phyloP scores from a whole-genome alignment of 2,113 vertebrate genomes.

The Malurus alboscapulatus region DNA sequence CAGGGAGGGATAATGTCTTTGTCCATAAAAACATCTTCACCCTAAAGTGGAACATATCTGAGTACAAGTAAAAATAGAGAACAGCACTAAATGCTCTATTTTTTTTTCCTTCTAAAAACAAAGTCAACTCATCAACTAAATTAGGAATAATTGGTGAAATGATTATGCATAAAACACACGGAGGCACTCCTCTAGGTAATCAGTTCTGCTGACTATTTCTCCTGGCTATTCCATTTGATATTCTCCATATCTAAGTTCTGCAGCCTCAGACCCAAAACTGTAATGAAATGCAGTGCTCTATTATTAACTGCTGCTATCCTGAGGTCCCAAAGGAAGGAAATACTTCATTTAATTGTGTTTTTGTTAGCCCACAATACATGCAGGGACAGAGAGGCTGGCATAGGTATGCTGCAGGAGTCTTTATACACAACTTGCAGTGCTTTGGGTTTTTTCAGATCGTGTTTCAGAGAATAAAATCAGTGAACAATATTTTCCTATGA shows the following conservation, averaged over 20 bases:
- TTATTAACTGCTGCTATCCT: conserved; percentile 44
- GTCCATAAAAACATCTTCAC: background rate
- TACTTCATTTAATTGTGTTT: conserved; percentile 54
- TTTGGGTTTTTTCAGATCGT: background rate
- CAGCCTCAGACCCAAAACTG: conserved; percentile 39
- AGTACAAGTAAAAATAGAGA: background rate
- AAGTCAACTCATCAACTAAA: conserved; percentile 30
- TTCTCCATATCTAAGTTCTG: conserved; percentile 35
- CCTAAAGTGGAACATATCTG: background rate
- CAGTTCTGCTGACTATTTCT: conserved; percentile 39
- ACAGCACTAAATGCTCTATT: background rate
- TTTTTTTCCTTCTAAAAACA: too few species aligned
- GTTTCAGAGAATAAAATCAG: conserved; percentile 51
- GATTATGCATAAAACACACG: background rate
- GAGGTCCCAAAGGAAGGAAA: conserved; percentile 57
- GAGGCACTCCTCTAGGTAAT: conserved; percentile 24
- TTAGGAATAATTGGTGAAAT: conserved; percentile 41
- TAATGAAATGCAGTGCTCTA: conserved; percentile 35
- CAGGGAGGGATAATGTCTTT: background rate
- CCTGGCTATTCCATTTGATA: conserved; percentile 52
- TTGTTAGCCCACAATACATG: background rate
- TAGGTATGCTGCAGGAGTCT: conserved; percentile 7
- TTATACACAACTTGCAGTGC: background rate
- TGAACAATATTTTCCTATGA: conserved; percentile 32
- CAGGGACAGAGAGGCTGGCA: conserved; percentile 3